Conservation (phyloP, 2,797 vertebrate species). For the Oryzias dopingdopingensis region DNA sequence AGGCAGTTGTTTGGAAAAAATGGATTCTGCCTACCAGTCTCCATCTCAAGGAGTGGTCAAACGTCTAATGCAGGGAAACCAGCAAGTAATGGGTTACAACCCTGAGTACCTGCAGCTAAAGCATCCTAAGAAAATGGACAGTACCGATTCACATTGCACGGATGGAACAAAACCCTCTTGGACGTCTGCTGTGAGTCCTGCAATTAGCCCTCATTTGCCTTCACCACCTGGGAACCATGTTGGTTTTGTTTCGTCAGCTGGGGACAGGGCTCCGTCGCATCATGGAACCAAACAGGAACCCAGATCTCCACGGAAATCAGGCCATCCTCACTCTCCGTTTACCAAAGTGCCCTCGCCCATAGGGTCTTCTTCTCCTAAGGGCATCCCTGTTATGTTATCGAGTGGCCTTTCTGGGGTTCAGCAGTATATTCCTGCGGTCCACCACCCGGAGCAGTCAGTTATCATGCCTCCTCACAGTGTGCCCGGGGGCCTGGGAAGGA, state of each 20-base stretch:
- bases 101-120: conserved; percentile 82
- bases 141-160: conserved; percentile 80
- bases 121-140: conserved; percentile 88
- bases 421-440: conserved; percentile 90
- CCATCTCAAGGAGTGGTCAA: conserved; percentile 87
- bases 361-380: conserved; percentile 86
- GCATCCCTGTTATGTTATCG: conserved; percentile 85
- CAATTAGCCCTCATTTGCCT: conserved; percentile 89
- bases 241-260: conserved; percentile 78
- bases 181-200: conserved; percentile 86
- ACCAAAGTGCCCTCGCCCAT: conserved; percentile 88
- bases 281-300: conserved; percentile 87
- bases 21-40: conserved; percentile 82
- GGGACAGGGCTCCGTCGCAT: conserved; percentile 84
- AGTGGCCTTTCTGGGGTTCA: conserved; percentile 85
- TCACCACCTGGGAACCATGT: conserved; percentile 91
- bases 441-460: conserved; percentile 92
- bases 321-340: conserved; percentile 87
- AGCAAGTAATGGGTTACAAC: conserved; percentile 87
- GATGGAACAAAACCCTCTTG: conserved; percentile 87
- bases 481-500: conserved; percentile 72
- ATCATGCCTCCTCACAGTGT: conserved; percentile 96
- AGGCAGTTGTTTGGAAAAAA: conserved; percentile 79
- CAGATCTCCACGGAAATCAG: conserved; percentile 86
- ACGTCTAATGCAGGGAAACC: conserved; percentile 82